These are phyloP conservation scores for Sebastes steindachneri DNA, from an alignment of 2,797 vertebrate genomes.

Conservation along the genomic window DNA sequence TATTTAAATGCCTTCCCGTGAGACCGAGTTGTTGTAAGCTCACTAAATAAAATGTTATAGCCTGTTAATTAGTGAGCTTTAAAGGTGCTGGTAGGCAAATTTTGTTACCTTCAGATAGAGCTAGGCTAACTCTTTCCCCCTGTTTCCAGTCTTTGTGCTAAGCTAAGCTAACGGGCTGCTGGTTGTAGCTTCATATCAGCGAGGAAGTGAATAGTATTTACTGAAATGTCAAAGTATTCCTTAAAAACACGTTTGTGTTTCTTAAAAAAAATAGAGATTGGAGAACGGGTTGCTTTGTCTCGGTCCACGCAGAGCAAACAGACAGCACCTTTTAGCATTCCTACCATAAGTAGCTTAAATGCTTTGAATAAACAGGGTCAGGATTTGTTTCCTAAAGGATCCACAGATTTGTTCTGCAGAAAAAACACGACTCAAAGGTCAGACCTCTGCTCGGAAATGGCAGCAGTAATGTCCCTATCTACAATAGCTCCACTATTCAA, in stretches of 20 bases:
- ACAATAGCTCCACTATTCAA: constrained; percentile 30
- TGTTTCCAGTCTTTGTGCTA: not conserved
- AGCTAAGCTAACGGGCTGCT: not conserved
- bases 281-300: not conserved
- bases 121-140: not conserved
- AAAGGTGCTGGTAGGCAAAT: not conserved
- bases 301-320: not conserved
- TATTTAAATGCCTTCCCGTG: no score
- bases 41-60: not conserved
- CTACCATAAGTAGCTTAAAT: constrained; percentile 18
- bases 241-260: not conserved
- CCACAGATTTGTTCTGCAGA: constrained; percentile 9
- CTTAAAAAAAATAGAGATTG: not conserved
- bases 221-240: not conserved
- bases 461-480: constrained; percentile 17
- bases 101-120: not conserved
- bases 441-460: constrained; percentile 10
- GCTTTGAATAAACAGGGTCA: constrained; percentile 32
- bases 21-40: not conserved
- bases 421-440: constrained; percentile 30
- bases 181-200: not conserved
- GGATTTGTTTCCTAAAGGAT: constrained; percentile 19
- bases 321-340: constrained; percentile 7
- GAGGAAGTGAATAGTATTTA: not conserved
- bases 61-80: not conserved